These are phyloP conservation scores for Leguminivora glycinivorella DNA, from an alignment of 1,140 invertebrate genomes.

Conservation along the genomic window DNA sequence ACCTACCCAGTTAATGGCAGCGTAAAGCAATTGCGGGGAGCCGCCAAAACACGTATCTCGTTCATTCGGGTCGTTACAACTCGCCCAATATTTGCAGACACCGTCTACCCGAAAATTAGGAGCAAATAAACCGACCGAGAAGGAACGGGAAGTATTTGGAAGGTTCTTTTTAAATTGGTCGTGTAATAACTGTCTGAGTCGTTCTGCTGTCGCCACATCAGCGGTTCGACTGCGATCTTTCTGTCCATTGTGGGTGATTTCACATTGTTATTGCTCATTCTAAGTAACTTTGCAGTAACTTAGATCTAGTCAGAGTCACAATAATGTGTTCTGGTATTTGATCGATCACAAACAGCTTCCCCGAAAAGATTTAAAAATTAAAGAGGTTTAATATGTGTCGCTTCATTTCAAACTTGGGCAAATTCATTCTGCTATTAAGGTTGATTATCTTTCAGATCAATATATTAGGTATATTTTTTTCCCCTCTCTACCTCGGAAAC, in stretches of 20 bases:
- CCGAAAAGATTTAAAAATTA: not conserved
- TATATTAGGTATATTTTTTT: no score
- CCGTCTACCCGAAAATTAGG: conserved; percentile 34
- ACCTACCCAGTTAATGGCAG: conserved; percentile 37
- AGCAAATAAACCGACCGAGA: conserved; percentile 34
- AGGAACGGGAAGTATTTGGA: conserved; percentile 39
- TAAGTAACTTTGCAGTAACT: not conserved
- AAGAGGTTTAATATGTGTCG: no score
- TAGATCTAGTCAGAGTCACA: not conserved
- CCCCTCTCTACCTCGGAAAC: no score
- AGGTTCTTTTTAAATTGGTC: conserved; percentile 52
- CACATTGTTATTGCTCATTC: conserved; percentile 47
- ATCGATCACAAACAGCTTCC: not conserved
- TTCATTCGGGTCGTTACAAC: conserved; percentile 64
- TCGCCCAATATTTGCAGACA: conserved; percentile 48
- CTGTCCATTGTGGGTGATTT: conserved; percentile 57
- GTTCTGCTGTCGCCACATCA: conserved; percentile 65
- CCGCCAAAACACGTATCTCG: conserved; percentile 72
- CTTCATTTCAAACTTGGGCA: no score
- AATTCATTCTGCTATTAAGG: no score
- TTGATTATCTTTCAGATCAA: no score
- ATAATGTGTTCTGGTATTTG: not conserved
- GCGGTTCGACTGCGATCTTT: conserved; percentile 62
- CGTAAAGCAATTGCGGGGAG: conserved; percentile 64
- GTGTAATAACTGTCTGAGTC: conserved; percentile 60